Evolutionary conservation across 2,888 invertebrate species (phyloP).

Genomic region (Macaria liturata): DNA sequence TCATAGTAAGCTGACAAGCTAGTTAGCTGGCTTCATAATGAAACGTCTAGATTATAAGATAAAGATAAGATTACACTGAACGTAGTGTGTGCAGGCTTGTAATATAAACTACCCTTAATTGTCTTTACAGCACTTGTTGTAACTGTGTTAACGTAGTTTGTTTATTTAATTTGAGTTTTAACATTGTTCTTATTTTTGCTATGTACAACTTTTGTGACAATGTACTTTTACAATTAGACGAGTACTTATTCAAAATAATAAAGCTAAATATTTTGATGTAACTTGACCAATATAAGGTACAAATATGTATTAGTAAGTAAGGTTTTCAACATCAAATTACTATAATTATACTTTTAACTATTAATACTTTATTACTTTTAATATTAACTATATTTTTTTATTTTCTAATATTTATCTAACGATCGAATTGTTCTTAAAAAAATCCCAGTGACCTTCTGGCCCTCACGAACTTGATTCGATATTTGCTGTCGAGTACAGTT

Average conservation of each 20-base stretch:
- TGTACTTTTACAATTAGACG: no score
- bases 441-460: constrained; percentile 7
- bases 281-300: no score
- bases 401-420: background rate
- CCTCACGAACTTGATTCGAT: constrained; percentile 51
- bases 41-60: constrained; percentile 8
- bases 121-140: background rate
- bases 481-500: constrained; percentile 75
- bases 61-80: constrained; percentile 7
- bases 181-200: no score
- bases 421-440: background rate
- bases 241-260: no score
- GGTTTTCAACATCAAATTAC: no score
- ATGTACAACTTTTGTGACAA: no score
- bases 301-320: no score
- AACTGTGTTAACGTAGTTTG: background rate
- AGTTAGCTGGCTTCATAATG: constrained; percentile 7
- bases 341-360: no score
- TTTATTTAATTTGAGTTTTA: background rate
- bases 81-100: constrained; percentile 4
- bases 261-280: no score
- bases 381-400: no score
- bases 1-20: constrained; percentile 1
- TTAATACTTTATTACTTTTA: no score
- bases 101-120: constrained; percentile 10